Conservation (phyloP, 2,113 vertebrate genomes). For the Dipodomys spectabilis region DNA sequence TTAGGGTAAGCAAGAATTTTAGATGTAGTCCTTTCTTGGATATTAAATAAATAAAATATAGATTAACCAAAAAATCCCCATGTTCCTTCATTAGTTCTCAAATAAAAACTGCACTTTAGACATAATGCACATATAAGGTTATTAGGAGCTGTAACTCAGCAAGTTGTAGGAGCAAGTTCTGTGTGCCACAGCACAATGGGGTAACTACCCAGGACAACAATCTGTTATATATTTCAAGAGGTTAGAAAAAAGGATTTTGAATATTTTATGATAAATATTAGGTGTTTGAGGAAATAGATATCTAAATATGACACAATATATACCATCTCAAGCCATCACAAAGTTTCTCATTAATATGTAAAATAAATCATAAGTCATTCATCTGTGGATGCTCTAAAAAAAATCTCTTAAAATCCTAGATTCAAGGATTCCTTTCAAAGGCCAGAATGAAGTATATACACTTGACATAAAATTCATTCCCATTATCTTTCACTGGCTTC, state of each 20-base stretch:
- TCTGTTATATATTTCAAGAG: background rate
- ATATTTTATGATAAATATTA: background rate
- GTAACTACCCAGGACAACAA: background rate
- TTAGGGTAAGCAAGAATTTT: background rate
- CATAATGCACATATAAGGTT: background rate
- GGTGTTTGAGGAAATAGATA: background rate
- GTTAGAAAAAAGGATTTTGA: background rate
- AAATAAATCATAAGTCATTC: background rate
- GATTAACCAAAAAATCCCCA: conserved; percentile 7
- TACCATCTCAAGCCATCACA: background rate
- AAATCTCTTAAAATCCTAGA: background rate
- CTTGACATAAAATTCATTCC: conserved; percentile 45
- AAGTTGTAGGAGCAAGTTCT: background rate
- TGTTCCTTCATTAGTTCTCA: background rate
- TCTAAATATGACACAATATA: background rate
- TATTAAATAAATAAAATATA: background rate
- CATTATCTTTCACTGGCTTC: conserved; percentile 3
- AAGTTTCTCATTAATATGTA: background rate
- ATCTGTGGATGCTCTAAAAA: background rate
- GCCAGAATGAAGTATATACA: conserved; percentile 35
- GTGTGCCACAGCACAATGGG: too few relatives aligned
- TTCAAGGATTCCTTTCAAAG: conserved; percentile 29
- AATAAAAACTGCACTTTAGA: conserved; percentile 23
- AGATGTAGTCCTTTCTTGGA: background rate
- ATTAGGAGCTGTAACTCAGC: background rate